Percentiles rank a stretch among this genome's conserved stretches.
phyloP scores from a whole-genome alignment of 2,888 invertebrate genomes.

The Dryobotodes eremita region DNA sequence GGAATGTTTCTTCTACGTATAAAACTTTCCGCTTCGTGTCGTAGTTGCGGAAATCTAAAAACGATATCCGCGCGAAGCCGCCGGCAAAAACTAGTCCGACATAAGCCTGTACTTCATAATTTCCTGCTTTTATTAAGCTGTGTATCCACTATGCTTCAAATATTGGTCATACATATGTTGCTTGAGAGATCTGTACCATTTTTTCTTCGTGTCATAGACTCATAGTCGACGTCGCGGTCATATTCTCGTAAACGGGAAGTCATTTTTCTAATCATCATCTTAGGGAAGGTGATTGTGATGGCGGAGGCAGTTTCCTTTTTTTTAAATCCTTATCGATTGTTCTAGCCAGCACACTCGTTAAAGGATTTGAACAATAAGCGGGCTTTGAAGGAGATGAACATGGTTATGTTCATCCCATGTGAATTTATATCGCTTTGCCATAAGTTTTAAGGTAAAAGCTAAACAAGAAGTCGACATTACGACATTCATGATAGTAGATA shows the following conservation, averaged over 20 bases:
- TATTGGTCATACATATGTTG: not conserved
- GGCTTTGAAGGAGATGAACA: too few relatives aligned
- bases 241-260: not conserved
- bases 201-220: not conserved
- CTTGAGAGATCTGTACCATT: not conserved
- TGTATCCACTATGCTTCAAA: constrained; percentile 16
- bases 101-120: constrained; percentile 50
- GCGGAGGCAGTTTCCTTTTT: not conserved
- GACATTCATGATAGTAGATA: not conserved
- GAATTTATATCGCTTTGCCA: not conserved
- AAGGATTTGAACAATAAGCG: too few relatives aligned
- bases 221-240: not conserved
- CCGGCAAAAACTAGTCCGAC: constrained; percentile 47
- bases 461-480: not conserved
- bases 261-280: not conserved
- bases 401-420: not conserved
- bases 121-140: constrained; percentile 48
- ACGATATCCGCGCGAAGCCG: constrained; percentile 36
- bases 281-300: not conserved
- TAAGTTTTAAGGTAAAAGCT: too few relatives aligned
- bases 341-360: not conserved
- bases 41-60: constrained; percentile 52
- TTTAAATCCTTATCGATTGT: too few relatives aligned
- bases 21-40: constrained; percentile 27
- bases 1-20: constrained; percentile 13